A percentile compares a stretch with the other conserved stretches of the same genome.
phyloP scores from a whole-genome alignment of 2,888 invertebrate species.

The Campaea margaritaria region DNA sequence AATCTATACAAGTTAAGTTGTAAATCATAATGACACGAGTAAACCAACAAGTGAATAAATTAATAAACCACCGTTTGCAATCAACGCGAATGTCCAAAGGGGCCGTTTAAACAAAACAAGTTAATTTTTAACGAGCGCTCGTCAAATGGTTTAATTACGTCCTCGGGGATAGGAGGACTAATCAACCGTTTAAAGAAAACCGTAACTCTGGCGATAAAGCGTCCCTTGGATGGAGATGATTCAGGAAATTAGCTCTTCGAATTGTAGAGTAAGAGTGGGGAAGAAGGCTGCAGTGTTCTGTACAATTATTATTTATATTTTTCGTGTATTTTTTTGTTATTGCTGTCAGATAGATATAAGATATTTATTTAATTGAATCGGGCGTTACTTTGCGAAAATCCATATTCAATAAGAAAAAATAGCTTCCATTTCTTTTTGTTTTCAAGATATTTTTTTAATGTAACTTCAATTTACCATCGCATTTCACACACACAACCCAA shows the following conservation, averaged over 20 bases:
- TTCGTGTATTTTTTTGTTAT: too few species aligned
- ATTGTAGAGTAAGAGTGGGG: conserved; percentile 25
- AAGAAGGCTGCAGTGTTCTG: conserved; percentile 8
- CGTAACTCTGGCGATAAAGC: conserved; percentile 62
- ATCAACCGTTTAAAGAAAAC: conserved; percentile 66
- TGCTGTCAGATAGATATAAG: too few species aligned
- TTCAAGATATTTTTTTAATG: too few species aligned
- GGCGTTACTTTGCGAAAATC: too few species aligned
- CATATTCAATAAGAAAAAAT: too few species aligned
- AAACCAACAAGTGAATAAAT: conserved; percentile 14
- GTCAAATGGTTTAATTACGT: conserved; percentile 75
- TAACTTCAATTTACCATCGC: too few species aligned
- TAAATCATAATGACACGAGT: too few species aligned
- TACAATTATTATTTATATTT: not conserved
- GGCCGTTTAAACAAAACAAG: conserved; percentile 61
- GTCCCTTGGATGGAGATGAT: conserved; percentile 47
- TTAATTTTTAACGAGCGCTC: conserved; percentile 71
- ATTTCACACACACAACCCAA: too few species aligned
- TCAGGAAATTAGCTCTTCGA: conserved; percentile 63
- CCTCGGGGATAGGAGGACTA: conserved; percentile 63
- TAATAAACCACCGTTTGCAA: conserved; percentile 37
- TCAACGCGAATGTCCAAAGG: conserved; percentile 18
- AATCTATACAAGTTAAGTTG: too few species aligned
- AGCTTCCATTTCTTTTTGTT: too few species aligned
- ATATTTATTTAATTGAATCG: too few species aligned